Conservation (phyloP, 2,113 vertebrate genomes). For the Lanius ludovicianus region DNA sequence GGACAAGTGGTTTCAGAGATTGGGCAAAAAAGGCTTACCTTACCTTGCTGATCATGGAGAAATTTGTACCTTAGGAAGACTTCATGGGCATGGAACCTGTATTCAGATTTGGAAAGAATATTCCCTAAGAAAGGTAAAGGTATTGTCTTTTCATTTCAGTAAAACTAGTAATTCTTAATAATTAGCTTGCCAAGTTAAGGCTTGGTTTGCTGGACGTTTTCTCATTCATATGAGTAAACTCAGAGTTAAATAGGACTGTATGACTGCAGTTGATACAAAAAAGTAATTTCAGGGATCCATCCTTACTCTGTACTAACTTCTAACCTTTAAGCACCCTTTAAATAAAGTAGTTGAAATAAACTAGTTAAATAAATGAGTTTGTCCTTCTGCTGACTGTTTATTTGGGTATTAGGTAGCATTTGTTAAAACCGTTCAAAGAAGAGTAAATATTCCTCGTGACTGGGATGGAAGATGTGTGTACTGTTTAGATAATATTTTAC, state of each 20-base stretch:
- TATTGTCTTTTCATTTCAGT: slow-evolving; percentile 23
- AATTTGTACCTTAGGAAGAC: slow-evolving; percentile 62
- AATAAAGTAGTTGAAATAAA: neutral
- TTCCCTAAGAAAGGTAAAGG: slow-evolving; percentile 44
- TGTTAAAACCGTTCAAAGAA: neutral
- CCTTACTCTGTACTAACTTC: neutral
- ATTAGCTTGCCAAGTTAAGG: neutral
- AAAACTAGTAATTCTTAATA: neutral
- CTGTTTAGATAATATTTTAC: neutral
- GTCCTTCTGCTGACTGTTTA: neutral
- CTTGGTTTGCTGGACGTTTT: neutral
- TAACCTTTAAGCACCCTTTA: neutral
- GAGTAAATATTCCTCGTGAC: neutral
- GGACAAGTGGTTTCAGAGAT: slow-evolving; percentile 58
- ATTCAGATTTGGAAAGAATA: slow-evolving; percentile 47
- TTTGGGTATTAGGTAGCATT: neutral
- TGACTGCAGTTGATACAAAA: neutral
- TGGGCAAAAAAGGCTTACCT: slow-evolving; percentile 61
- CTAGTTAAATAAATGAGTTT: neutral
- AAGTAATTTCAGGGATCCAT: neutral
- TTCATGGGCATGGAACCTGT: slow-evolving; percentile 24
- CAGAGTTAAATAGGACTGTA: neutral
- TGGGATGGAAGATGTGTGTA: neutral
- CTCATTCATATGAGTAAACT: neutral
- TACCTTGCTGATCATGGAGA: slow-evolving; percentile 53